phyloP scores from a whole-genome alignment of 1,140 invertebrate genomes.

The Acromyrmex heyeri region DNA sequence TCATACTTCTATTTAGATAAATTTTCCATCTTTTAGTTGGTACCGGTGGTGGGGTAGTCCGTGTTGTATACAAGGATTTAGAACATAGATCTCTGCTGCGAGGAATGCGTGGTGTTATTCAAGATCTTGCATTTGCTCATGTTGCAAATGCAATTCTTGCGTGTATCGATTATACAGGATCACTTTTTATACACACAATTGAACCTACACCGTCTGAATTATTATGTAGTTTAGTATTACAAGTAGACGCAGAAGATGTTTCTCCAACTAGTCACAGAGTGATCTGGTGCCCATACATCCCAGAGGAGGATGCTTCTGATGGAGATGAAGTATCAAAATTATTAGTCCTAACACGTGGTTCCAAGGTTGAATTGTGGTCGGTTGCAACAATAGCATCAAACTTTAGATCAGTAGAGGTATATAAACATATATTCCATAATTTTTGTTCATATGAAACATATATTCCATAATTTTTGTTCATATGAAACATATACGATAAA shows the following conservation, averaged over 20 bases:
- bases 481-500: constrained; percentile 37
- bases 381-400: constrained; percentile 79
- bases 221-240: constrained; percentile 87
- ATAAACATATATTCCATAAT: constrained; percentile 44
- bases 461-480: constrained; percentile 38
- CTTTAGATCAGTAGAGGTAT: constrained; percentile 79
- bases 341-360: constrained; percentile 93
- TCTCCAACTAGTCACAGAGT: constrained; percentile 87
- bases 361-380: constrained; percentile 88
- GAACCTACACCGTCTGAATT: constrained; percentile 88
- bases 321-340: constrained; percentile 92
- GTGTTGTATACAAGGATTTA: constrained; percentile 93
- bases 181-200: constrained; percentile 93
- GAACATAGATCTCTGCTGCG: constrained; percentile 94
- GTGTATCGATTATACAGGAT: constrained; percentile 94
- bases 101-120: constrained; percentile 93
- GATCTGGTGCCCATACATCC: constrained; percentile 97
- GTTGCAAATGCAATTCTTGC: constrained; percentile 93
- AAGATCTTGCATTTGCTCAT: constrained; percentile 96
- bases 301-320: constrained; percentile 88
- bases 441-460: constrained; percentile 5
- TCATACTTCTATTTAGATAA: constrained; percentile 5
- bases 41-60: constrained; percentile 92
- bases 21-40: constrained; percentile 83
- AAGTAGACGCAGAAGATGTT: constrained; percentile 84